Evolutionary conservation across 2,888 invertebrate species (phyloP), one percentile per base, ranked within the genome.

Genomic region (Lacanobia wlatinum): DNA sequence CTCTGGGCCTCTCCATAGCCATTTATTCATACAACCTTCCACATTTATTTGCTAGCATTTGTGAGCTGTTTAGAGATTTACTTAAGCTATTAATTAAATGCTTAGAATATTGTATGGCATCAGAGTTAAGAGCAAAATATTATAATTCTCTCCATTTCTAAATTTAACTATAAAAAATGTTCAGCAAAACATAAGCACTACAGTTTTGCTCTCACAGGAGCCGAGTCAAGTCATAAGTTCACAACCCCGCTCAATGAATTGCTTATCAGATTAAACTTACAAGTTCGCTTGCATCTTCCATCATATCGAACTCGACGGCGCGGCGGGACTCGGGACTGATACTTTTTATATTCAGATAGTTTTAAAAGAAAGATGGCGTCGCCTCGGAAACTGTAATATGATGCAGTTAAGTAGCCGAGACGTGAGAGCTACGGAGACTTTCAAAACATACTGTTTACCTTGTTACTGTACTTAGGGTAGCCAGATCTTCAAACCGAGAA

Each of bases 1-100:
- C 84, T 76, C 80, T 58, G 73, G 68, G 64, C 75, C 76, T 71
- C 80, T 80, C 70, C 66, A 79, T 73, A 80, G 78, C 80, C 67
- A 71, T 78, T 78, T 80, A 80, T 80, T 76, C 58, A 56, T 73
- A 63, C 46, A 64, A 62, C 69, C 64, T 60, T 53, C 67, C 70
- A 73, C 79, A 83, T 88, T 88, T 87, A 89, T 88, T 89, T 84
- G 79, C 76, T 74, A 70, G 59, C 72, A 71, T 76, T 78, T 71
- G 76, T 69, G 82, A 78, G 34, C 80, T 76, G n/a, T n/a, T 72
- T 78, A 71, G 64, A 66, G 7, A 14, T 59, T 34, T 59, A 2
- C 23, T 16, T 63, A 34, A 61, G 23, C 48, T 18, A 18, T 48
- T 9, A 21, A 50, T 48, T 48, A 6, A 23, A 40, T 55, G 40